Evolutionary conservation across 2,113 vertebrate species (phyloP), one percentile per base, ranked within the genome.

Genomic region (Malurus elegans): DNA sequence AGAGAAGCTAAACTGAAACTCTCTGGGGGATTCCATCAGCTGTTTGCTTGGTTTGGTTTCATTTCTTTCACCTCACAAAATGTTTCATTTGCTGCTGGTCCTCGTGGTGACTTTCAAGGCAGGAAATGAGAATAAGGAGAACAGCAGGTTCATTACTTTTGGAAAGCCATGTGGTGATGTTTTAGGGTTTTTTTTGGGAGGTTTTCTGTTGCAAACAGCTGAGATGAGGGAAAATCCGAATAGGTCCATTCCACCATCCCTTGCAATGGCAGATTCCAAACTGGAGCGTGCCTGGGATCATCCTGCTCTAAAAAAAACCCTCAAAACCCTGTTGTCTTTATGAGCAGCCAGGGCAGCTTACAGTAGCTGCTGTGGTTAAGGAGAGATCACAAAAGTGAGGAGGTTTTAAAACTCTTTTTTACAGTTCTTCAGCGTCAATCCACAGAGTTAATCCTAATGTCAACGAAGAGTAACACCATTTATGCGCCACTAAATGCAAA

Each of bases 391-490:
- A 17, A 34, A 94, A 95, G 84, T 31, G 31, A 90, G 79, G 92
- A 70, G 94, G 86, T 17, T 97, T 95, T 90, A 92, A 95, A 97
- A 96, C 84, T 81, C 86, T 32, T 92, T 96, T 96, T 96, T 73
- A 91, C 85, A 92, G 89, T 96, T 97, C 94, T 91, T 96, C 64
- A 95, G 96, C 51, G 80, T 97, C 97, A 75, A 95, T 91, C 96
- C 90, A 92, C 96, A 93, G 91, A 73, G 90, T 96, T 96, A 97
- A 98, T 97, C 96, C 97, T 38, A 96, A 92, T 38, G 95, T 96
- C 97, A 98, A 96, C 84, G 97, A 73, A 71, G 96, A 95, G 79
- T 94, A 97, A 91, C 95, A 79, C 85, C 44, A 58, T 95, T 92
- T 93, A 85, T 64, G 34, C 79, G 95, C 88, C 96, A 80, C 93